These are phyloP conservation scores for Macquaria ambigua DNA, from an alignment of 2,113 vertebrate species.

Conservation along the genomic window DNA sequence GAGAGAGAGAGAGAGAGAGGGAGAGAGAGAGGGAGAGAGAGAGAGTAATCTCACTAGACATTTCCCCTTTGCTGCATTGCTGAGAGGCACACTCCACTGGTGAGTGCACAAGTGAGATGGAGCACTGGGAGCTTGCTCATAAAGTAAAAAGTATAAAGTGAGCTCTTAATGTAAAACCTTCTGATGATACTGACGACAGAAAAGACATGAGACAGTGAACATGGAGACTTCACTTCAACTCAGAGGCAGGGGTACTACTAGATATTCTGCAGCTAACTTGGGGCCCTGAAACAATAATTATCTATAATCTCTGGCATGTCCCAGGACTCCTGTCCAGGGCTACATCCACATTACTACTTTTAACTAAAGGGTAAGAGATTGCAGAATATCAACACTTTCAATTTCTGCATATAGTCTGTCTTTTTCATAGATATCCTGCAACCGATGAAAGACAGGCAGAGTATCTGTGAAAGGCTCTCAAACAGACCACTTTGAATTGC, in stretches of 20 bases:
- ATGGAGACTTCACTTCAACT: neutral
- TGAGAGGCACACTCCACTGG: constrained; percentile 6
- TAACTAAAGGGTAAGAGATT: constrained; percentile 19
- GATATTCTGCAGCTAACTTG: neutral
- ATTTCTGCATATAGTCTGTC: constrained; percentile 11
- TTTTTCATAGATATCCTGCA: constrained; percentile 36
- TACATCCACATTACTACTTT: neutral
- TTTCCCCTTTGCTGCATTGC: constrained; percentile 19
- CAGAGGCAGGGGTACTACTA: neutral
- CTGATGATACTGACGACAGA: constrained; percentile 15
- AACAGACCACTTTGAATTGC: constrained; percentile 61
- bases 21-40: neutral
- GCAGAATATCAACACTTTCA: neutral
- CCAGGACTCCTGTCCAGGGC: neutral
- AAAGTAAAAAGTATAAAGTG: constrained; percentile 27
- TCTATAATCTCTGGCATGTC: constrained; percentile 9
- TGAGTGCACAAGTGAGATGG: constrained; percentile 24
- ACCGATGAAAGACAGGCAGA: constrained; percentile 20
- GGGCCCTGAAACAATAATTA: constrained; percentile 14
- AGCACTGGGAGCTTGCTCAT: constrained; percentile 9
- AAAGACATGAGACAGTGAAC: constrained; percentile 1
- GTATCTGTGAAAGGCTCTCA: constrained; percentile 48
- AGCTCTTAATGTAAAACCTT: constrained; percentile 13
- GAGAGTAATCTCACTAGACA: neutral
- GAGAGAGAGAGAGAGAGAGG: neutral